Evolutionary conservation across 2,888 invertebrate species (phyloP).

Genomic region (Lasioglossum zephyrum): DNA sequence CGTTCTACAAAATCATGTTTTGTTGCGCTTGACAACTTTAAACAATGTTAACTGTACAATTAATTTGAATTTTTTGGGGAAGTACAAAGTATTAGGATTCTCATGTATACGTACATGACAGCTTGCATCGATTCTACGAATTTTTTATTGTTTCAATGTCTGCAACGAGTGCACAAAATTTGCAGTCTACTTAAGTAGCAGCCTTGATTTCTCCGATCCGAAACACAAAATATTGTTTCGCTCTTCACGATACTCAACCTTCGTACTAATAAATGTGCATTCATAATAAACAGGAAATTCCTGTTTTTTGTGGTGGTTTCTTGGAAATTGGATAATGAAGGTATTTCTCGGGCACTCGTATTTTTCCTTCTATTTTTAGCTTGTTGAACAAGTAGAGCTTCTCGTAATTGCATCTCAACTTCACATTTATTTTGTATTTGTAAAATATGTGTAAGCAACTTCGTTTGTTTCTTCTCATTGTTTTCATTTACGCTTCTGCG

Average conservation of each 20-base stretch:
- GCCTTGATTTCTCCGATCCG: neutral
- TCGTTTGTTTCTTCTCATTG: neutral
- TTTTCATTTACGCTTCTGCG: neutral
- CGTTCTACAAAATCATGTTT: no score
- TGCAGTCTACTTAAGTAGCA: no score
- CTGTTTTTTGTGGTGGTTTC: constrained; percentile 1
- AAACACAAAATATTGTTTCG: neutral
- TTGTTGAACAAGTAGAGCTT: neutral
- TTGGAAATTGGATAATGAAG: constrained; percentile 5
- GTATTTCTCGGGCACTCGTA: neutral
- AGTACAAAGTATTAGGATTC: no score
- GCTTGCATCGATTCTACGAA: no score
- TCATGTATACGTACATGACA: no score
- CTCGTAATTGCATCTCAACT: neutral
- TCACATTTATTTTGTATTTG: neutral
- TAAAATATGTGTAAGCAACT: neutral
- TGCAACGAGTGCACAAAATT: no score
- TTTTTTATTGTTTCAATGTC: no score
- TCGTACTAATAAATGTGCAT: constrained; percentile 5
- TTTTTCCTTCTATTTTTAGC: neutral
- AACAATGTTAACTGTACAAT: no score
- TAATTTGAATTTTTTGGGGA: no score
- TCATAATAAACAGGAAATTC: constrained; percentile 9
- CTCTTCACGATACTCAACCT: neutral
- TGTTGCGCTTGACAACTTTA: no score